Base-by-base conservation (phyloP, 2,888 invertebrate genomes). In the Lucinisca nassula region DNA sequence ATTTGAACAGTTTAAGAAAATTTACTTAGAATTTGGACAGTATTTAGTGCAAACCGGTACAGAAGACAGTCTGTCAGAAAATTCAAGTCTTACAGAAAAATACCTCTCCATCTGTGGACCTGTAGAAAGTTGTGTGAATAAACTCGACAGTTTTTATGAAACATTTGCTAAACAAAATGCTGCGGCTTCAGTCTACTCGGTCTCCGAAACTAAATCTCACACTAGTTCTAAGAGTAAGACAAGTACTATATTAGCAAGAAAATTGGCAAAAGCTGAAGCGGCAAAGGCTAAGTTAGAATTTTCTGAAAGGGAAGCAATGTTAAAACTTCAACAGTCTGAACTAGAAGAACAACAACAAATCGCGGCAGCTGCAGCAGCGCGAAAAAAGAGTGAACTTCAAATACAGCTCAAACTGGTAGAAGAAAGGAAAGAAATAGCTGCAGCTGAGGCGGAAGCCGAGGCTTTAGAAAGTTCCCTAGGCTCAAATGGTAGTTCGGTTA, bases 211-310 rank as follows among this genome's bases (percentile, higher is more conserved):
- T 61, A 27, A 61, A 27, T 30, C 27, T 3, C 30, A 27, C 17
- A 17, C 30, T 27, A 30, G 30, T 27, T 61, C 61, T 61, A 61
- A 61, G 30, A 27, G 27, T 27, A 30, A 61, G 61, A 61, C 30
- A 27, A 61, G 61, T 61, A 30, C 61, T 8, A 30, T 61, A 8
- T 3, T 72, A 21, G 72, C 80, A n/a, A 58, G 40, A 17, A 80
- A 55, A 55, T 58, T 35, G 24, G 80, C 80, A 4, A 80, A 74
- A 38, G 80, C 80, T 12, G 74, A 80, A 74, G 74, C 80, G 8
- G 73, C 80, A 24, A 73, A 38, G 27, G 58, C 30, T 2, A 80
- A 74, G 38, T n/a, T 61, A 32, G 38, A 12, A 2, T 80, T 58
- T 45, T 40, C 67, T 35, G 75, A 75, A 24, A 38, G 61, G 30